A percentile compares a stretch with the other conserved stretches of the same genome.
Evolutionary conservation across 2,797 vertebrate genomes (phyloP).

Genomic region (Sebastes hubbsi): DNA sequence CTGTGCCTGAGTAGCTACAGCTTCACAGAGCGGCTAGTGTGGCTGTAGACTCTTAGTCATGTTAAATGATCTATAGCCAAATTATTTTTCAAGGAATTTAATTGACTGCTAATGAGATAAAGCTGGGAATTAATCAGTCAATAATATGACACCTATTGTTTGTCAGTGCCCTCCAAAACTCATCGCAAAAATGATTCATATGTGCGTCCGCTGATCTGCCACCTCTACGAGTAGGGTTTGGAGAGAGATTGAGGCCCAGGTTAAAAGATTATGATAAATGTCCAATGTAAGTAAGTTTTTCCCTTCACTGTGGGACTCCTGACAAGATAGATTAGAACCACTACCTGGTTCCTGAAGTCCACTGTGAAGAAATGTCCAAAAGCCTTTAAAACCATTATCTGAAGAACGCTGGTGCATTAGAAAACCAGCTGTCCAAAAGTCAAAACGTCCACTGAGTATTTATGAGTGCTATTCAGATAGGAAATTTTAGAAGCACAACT

Average conservation of each 20-base stretch:
- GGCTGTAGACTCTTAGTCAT: neutral
- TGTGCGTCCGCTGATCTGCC: neutral
- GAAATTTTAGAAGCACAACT: constrained; percentile 82
- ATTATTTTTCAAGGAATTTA: neutral
- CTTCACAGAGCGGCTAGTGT: neutral
- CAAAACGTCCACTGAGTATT: constrained; percentile 80
- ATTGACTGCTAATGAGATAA: neutral
- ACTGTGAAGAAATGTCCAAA: constrained; percentile 57
- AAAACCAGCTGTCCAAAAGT: constrained; percentile 84
- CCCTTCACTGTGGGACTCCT: constrained; percentile 53
- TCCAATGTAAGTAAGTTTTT: constrained; percentile 1
- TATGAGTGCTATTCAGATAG: constrained; percentile 74
- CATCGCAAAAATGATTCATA: neutral
- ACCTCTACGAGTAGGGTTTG: neutral
- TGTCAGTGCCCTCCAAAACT: neutral
- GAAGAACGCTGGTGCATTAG: constrained; percentile 72
- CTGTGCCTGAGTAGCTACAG: no score
- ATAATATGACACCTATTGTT: neutral
- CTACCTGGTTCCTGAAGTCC: constrained; percentile 62
- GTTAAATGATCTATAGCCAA: neutral
- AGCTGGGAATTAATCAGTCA: neutral
- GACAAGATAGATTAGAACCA: constrained; percentile 64
- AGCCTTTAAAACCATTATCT: constrained; percentile 74
- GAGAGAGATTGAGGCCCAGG: neutral
- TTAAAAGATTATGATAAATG: constrained; percentile 43